phyloP scores from a whole-genome alignment of 2,888 invertebrate genomes.

The Tridacna crocea region DNA sequence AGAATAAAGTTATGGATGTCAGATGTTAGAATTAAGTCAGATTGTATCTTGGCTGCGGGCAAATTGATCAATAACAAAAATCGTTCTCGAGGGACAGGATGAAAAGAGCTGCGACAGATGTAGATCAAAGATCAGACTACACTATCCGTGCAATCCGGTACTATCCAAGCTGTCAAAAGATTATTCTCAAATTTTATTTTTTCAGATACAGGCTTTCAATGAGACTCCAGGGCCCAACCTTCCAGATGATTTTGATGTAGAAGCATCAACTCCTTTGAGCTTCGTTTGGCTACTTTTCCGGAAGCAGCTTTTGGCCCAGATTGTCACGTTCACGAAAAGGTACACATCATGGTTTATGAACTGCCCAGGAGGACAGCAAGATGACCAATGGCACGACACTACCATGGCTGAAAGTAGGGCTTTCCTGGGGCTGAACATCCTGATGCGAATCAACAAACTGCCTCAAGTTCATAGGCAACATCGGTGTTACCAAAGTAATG shows the following conservation, averaged over 20 bases:
- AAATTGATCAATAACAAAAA: too few species aligned
- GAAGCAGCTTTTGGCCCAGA: neutral
- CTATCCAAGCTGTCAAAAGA: too few species aligned
- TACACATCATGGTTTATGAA: conserved; percentile 24
- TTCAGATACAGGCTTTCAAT: too few species aligned
- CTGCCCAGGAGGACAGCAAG: neutral
- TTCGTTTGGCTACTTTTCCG: conserved; percentile 37
- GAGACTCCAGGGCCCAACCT: conserved; percentile 29
- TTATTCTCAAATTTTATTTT: too few species aligned
- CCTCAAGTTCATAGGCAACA: conserved; percentile 2
- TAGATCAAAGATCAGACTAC: too few species aligned
- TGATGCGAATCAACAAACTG: conserved; percentile 40
- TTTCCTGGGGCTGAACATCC: conserved; percentile 36
- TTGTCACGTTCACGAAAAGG: conserved; percentile 18
- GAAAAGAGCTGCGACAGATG: too few species aligned
- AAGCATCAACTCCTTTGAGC: conserved; percentile 21
- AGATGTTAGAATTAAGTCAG: too few species aligned
- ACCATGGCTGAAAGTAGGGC: conserved; percentile 17
- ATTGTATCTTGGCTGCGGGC: too few species aligned
- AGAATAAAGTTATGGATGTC: too few species aligned
- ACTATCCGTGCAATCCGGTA: too few species aligned
- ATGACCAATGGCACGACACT: neutral
- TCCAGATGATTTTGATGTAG: conserved; percentile 28
- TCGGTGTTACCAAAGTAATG: neutral
- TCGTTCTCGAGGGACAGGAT: too few species aligned